Evolutionary conservation across 2,797 vertebrate species (phyloP).

Genomic region (Anabacerthia variegaticeps): DNA sequence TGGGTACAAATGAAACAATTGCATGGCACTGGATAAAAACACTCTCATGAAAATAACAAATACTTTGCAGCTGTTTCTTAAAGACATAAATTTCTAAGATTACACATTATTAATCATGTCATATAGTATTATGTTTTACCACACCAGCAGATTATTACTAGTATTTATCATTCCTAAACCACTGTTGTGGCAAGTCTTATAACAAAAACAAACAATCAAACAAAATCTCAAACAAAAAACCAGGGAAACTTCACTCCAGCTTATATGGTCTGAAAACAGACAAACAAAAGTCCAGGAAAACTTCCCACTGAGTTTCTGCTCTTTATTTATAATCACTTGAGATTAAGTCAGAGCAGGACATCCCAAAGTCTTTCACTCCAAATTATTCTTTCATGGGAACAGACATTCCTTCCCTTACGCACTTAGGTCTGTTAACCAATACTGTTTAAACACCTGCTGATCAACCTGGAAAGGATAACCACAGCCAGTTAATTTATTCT

Average conservation of each 20-base stretch:
- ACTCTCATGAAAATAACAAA: neutral
- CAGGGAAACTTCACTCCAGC: neutral
- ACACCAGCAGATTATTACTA: neutral
- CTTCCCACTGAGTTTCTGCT: neutral
- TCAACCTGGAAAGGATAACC: neutral
- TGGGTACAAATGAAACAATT: neutral
- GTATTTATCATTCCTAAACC: neutral
- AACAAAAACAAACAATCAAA: neutral
- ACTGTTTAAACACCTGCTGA: neutral
- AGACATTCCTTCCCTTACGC: neutral
- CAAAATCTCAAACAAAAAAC: neutral
- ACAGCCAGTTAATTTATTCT: neutral
- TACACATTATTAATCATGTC: neutral
- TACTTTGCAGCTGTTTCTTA: conserved; percentile 5
- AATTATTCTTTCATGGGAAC: neutral
- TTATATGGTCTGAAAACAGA: neutral
- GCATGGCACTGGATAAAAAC: neutral
- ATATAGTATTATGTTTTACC: neutral
- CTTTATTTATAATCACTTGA: neutral
- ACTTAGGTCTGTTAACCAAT: neutral
- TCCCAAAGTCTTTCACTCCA: neutral
- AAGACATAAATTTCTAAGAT: neutral
- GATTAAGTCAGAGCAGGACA: neutral
- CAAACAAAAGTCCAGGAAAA: neutral
- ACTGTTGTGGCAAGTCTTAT: neutral